Evolutionary conservation across 2,888 invertebrate species (phyloP).

Genomic region (Microplitis deprimator): DNA sequence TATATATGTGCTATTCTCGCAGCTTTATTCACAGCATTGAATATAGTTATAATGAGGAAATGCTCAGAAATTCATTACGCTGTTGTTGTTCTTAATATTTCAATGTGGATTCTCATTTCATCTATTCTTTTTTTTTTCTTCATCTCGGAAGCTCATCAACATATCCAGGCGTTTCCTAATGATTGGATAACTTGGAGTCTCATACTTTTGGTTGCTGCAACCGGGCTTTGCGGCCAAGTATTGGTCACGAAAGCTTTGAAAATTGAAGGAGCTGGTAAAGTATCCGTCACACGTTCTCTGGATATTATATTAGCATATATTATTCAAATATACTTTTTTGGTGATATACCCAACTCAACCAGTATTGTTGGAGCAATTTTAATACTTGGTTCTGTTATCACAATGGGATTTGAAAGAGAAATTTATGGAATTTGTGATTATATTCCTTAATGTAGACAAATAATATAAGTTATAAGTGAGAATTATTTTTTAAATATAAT

Average conservation of each 20-base stretch:
- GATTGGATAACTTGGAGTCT: conserved; percentile 64
- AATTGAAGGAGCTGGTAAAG: conserved; percentile 72
- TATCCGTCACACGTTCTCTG: conserved; percentile 71
- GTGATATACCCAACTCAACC: conserved; percentile 68
- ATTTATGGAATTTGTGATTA: conserved; percentile 67
- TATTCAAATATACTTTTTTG: conserved; percentile 70
- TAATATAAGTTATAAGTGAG: neutral
- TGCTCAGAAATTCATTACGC: conserved; percentile 72
- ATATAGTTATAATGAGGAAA: conserved; percentile 72
- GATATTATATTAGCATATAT: conserved; percentile 72
- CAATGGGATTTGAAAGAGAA: conserved; percentile 71
- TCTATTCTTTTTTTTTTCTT: conserved; percentile 63
- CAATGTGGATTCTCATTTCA: conserved; percentile 68
- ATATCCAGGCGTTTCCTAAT: conserved; percentile 55
- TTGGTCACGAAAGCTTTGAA: conserved; percentile 71
- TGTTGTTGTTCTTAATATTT: conserved; percentile 70
- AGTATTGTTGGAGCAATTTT: conserved; percentile 69
- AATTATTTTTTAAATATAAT: neutral
- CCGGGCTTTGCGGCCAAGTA: conserved; percentile 71
- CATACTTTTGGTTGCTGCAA: conserved; percentile 62
- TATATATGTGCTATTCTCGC: conserved; percentile 70
- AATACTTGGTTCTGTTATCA: conserved; percentile 69
- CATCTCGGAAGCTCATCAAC: conserved; percentile 56
- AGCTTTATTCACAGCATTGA: conserved; percentile 71
- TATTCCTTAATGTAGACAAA: conserved; percentile 59